These are phyloP conservation scores for Craniophora ligustri DNA, from an alignment of 2,888 invertebrate species.

Conservation along the genomic window DNA sequence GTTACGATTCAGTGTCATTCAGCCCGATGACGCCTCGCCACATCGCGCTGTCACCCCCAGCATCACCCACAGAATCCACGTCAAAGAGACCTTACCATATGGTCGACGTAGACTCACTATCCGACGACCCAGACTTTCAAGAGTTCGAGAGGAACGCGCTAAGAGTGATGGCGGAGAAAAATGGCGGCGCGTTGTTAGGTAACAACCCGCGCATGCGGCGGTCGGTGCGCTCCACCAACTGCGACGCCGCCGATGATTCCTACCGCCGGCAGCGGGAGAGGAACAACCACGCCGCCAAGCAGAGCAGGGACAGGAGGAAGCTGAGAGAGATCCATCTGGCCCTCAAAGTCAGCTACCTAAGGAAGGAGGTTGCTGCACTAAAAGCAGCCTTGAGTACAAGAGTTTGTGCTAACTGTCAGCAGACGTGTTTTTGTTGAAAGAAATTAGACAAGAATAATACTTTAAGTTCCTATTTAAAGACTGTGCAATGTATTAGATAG, in stretches of 20 bases:
- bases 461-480: slow-evolving; percentile 24
- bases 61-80: slow-evolving; percentile 43
- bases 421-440: slow-evolving; percentile 50
- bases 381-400: slow-evolving; percentile 62
- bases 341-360: slow-evolving; percentile 94
- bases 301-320: slow-evolving; percentile 96
- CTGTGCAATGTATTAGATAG: slow-evolving; percentile 40
- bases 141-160: slow-evolving; percentile 91
- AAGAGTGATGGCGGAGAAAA: slow-evolving; percentile 89
- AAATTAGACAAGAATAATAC: neutral
- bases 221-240: slow-evolving; percentile 64
- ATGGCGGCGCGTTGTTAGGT: slow-evolving; percentile 83
- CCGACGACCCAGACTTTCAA: slow-evolving; percentile 89
- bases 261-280: slow-evolving; percentile 96
- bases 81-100: slow-evolving; percentile 43
- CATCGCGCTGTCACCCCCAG: slow-evolving; percentile 58
- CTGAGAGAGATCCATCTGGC: slow-evolving; percentile 98
- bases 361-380: slow-evolving; percentile 66
- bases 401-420: slow-evolving; percentile 61
- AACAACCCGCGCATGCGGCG: slow-evolving; percentile 92
- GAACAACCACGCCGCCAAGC: slow-evolving; percentile 98
- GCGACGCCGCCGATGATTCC: slow-evolving; percentile 90
- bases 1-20: slow-evolving; percentile 48
- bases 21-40: slow-evolving; percentile 33
- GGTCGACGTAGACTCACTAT: slow-evolving; percentile 61